Conservation (phyloP, 1,140 invertebrate species). For the Macrosteles quadrilineatus region DNA sequence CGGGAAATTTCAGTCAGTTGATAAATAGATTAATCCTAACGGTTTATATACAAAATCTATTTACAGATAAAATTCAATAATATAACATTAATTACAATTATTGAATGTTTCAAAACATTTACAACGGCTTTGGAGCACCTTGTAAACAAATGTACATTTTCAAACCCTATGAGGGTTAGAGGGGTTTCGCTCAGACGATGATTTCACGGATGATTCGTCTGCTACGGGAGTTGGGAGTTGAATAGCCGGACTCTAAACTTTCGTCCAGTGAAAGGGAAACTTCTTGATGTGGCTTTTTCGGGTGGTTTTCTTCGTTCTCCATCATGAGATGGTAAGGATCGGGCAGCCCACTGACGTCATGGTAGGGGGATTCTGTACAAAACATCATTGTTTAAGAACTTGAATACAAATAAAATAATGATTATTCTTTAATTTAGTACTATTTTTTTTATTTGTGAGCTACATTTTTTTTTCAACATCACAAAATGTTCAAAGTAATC, state of each 20-base stretch:
- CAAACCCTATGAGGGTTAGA: neutral
- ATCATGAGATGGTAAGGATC: conserved; percentile 79
- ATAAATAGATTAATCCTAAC: conserved; percentile 9
- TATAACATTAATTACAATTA: conserved; percentile 19
- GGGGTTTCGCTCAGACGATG: conserved; percentile 71
- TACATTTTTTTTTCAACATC: too few relatives aligned
- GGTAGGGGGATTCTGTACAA: conserved; percentile 83
- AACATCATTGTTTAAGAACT: conserved; percentile 36
- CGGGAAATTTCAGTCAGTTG: neutral
- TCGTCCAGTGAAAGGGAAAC: conserved; percentile 88
- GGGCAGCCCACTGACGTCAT: conserved; percentile 86
- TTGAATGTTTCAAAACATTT: neutral
- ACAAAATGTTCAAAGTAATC: too few relatives aligned
- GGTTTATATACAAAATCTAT: conserved; percentile 3
- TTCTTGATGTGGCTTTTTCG: conserved; percentile 69
- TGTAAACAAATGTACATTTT: neutral
- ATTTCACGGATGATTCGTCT: conserved; percentile 90
- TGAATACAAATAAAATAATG: neutral
- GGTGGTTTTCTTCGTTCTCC: conserved; percentile 48
- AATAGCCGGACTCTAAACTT: conserved; percentile 88
- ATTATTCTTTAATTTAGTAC: neutral
- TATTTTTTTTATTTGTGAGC: too few relatives aligned
- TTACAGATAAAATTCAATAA: conserved; percentile 17
- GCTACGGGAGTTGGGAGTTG: conserved; percentile 87
- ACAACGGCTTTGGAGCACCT: neutral